These are phyloP conservation scores for Nyctalus aviator DNA, from an alignment of 2,797 vertebrate genomes.

Conservation along the genomic window DNA sequence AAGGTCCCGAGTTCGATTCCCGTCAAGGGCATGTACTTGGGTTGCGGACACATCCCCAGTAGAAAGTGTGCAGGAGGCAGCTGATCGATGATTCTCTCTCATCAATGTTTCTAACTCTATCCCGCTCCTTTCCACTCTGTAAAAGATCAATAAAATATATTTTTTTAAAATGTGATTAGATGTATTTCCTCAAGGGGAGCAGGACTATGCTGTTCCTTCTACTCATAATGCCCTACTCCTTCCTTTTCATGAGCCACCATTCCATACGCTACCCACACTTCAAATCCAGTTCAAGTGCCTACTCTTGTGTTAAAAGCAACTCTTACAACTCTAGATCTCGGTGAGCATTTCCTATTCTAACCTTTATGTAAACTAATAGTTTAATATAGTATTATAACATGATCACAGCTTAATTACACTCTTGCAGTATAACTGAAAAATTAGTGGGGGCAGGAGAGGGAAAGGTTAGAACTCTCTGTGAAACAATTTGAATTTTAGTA, in stretches of 20 bases:
- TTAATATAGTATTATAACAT: conserved; percentile 44
- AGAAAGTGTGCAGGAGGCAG: too few species aligned
- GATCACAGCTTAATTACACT: conserved; percentile 29
- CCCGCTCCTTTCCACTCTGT: too few species aligned
- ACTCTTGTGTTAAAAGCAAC: conserved; percentile 23
- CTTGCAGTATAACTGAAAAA: conserved; percentile 46
- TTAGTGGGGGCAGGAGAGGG: neutral
- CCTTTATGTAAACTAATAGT: conserved; percentile 6
- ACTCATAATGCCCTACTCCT: neutral
- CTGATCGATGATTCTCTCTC: too few species aligned
- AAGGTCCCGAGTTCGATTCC: too few species aligned
- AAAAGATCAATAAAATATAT: too few species aligned
- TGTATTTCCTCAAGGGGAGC: neutral
- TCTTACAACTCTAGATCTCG: neutral
- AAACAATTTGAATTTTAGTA: conserved; percentile 30
- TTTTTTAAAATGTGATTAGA: neutral
- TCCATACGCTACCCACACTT: neutral
- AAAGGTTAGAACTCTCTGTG: neutral
- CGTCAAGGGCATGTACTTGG: too few species aligned
- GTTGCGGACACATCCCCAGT: too few species aligned
- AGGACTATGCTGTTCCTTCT: neutral
- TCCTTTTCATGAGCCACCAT: neutral
- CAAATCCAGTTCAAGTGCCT: neutral
- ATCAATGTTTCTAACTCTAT: too few species aligned
- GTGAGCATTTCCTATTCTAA: conserved; percentile 47